Conservation (phyloP, 35 echinoderm and acorn worm species). For the Ophioderma brevispina region DNA sequence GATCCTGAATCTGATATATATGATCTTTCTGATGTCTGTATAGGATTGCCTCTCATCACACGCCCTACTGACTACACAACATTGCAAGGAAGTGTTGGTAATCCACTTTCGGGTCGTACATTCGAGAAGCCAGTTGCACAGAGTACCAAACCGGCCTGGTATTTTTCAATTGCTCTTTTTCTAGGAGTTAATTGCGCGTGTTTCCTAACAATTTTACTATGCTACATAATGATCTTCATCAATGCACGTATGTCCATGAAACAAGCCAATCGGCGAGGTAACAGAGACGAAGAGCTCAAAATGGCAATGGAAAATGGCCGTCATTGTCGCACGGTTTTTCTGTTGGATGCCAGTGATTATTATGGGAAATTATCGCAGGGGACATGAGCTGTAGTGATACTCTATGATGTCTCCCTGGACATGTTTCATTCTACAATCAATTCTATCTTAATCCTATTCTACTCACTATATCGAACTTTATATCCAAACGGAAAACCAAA, state of each 20-base stretch:
- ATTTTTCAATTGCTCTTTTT: constrained; percentile 61
- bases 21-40: constrained; percentile 63
- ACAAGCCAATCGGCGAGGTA: not conserved
- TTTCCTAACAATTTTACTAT: constrained; percentile 57
- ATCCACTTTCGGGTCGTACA: not conserved
- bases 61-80: not conserved
- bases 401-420: constrained; percentile 53
- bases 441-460: constrained; percentile 63
- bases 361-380: constrained; percentile 47
- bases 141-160: constrained; percentile 35
- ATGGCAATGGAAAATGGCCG: constrained; percentile 64
- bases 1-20: constrained; percentile 34
- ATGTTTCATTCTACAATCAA: constrained; percentile 47
- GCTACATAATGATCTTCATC: constrained; percentile 54
- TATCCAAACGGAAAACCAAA: not conserved
- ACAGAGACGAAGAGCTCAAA: constrained; percentile 50
- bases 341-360: constrained; percentile 75
- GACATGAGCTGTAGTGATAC: constrained; percentile 38
- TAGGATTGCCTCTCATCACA: constrained; percentile 52
- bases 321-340: constrained; percentile 69
- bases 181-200: constrained; percentile 58
- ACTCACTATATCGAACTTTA: constrained; percentile 8
- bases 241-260: constrained; percentile 25
- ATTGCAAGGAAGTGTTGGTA: not conserved
- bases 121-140: not conserved